A percentile compares a stretch with the other conserved stretches of the same genome.
phyloP scores from a whole-genome alignment of 1,140 invertebrate genomes.

The Dysdera silvatica region DNA sequence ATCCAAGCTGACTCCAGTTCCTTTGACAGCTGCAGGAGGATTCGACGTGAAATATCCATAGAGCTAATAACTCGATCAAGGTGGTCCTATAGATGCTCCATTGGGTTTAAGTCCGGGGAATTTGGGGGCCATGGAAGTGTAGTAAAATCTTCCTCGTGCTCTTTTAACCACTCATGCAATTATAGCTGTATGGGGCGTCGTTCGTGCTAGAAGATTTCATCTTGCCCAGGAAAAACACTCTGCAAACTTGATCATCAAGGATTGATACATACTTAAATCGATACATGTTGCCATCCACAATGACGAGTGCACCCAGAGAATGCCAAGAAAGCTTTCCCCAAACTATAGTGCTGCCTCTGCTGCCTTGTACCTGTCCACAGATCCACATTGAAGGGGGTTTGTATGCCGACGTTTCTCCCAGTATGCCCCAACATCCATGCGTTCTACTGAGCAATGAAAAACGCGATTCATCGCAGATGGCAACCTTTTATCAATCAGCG shows the following conservation, averaged over 20 bases:
- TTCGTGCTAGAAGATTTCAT: background rate
- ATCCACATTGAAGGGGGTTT: background rate
- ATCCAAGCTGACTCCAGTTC: too few relatives aligned
- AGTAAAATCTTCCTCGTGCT: background rate
- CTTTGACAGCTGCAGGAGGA: too few relatives aligned
- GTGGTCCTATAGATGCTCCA: too few relatives aligned
- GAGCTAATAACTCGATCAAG: too few relatives aligned
- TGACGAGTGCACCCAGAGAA: background rate
- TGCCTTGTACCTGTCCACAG: background rate
- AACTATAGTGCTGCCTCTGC: background rate
- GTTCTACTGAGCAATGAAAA: background rate
- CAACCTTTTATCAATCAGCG: background rate
- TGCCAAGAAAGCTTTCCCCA: background rate
- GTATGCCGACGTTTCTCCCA: background rate
- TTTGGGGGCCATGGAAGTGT: background rate
- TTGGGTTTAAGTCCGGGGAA: background rate
- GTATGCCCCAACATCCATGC: background rate
- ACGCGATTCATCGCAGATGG: background rate
- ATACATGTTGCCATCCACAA: background rate
- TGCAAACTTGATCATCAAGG: background rate
- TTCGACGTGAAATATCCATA: too few relatives aligned
- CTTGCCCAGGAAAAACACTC: background rate
- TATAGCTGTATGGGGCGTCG: background rate
- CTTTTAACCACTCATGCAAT: background rate
- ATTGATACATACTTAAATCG: background rate